These are phyloP conservation scores for Calameuta idolon DNA, from an alignment of 2,888 invertebrate species.

Conservation along the genomic window DNA sequence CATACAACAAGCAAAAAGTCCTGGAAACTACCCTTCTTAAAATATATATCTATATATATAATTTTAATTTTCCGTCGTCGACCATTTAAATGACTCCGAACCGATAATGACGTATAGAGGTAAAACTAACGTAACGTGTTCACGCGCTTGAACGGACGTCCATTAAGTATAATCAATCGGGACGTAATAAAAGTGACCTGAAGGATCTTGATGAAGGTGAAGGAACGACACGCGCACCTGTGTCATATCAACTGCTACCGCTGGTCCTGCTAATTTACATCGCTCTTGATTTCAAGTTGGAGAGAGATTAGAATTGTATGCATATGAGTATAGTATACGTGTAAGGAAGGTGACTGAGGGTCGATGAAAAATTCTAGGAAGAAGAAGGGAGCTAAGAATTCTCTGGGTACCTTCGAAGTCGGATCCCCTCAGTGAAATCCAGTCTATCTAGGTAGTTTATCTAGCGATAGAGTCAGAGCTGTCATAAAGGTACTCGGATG, in stretches of 20 bases:
- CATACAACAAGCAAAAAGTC: no score
- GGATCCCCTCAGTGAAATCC: background rate
- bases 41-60: background rate
- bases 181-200: constrained; percentile 43
- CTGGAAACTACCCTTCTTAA: no score
- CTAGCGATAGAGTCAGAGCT: constrained; percentile 5
- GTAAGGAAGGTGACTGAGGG: background rate
- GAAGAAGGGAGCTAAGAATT: background rate
- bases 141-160: constrained; percentile 37
- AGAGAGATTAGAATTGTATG: background rate
- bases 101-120: background rate
- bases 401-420: background rate
- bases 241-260: background rate
- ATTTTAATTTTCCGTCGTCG: background rate
- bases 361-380: background rate
- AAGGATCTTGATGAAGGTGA: constrained; percentile 6
- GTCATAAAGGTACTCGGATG: constrained; percentile 3
- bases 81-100: background rate
- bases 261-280: background rate
- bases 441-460: constrained; percentile 2
- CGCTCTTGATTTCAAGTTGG: background rate
- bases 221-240: background rate
- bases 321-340: background rate
- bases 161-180: constrained; percentile 42
- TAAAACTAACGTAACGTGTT: constrained; percentile 40